Conservation (phyloP, 2,888 invertebrate species). For the Isoperla grammatica region DNA sequence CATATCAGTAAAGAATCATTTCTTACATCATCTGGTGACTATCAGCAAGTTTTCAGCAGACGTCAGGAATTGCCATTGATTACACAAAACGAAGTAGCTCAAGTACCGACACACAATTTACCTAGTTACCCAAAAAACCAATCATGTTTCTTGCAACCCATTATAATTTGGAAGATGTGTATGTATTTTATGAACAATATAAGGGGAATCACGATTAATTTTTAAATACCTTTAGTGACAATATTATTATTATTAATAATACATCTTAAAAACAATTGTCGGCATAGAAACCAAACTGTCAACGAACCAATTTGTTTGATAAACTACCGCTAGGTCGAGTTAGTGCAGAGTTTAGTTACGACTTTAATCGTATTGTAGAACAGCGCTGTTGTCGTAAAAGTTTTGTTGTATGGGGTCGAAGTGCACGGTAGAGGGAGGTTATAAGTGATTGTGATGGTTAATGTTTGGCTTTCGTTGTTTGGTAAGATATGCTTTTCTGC, state of each 20-base stretch:
- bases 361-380: too few relatives aligned
- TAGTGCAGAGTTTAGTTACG: neutral
- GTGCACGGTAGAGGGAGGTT: conserved; percentile 29
- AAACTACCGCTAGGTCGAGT: neutral
- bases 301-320: neutral
- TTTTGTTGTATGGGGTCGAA: conserved; percentile 29
- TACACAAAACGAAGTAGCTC: neutral
- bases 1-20: conserved; percentile 5
- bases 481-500: conserved; percentile 21
- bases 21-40: conserved; percentile 25
- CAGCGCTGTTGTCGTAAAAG: neutral
- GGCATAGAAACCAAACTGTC: neutral
- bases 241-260: neutral
- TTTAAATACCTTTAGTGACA: too few relatives aligned
- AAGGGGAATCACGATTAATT: too few relatives aligned
- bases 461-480: conserved; percentile 26
- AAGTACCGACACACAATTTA: neutral
- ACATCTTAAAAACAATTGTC: neutral
- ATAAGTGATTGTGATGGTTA: conserved; percentile 19
- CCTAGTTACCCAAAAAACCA: neutral
- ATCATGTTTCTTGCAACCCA: too few relatives aligned
- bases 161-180: too few relatives aligned
- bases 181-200: too few relatives aligned
- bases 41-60: conserved; percentile 20
- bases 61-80: conserved; percentile 21